A percentile compares a stretch with the other conserved stretches of the same genome.
Evolutionary conservation across 2,797 vertebrate genomes (phyloP).

Genomic region (Pangasius krempfi): DNA sequence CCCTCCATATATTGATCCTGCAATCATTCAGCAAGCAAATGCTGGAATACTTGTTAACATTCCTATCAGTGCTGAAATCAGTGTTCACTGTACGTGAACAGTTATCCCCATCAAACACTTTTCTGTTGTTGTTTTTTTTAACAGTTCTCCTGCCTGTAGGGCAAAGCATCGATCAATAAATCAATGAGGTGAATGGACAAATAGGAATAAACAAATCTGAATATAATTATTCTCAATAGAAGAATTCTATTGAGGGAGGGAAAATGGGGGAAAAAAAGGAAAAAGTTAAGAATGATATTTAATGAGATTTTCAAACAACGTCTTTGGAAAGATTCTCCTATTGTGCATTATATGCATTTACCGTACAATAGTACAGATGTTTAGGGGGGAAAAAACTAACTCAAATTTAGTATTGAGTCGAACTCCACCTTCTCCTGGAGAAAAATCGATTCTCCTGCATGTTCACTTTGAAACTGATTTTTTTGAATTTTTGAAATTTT

Average conservation of each 20-base stretch:
- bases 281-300: not conserved
- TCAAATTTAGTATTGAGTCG: not conserved
- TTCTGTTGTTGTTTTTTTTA: not conserved
- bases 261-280: too few species aligned
- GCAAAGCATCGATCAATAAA: constrained; percentile 32
- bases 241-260: too few species aligned
- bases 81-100: not conserved
- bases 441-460: constrained; percentile 1
- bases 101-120: not conserved
- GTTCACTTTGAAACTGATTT: not conserved
- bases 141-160: not conserved
- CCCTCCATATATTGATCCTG: constrained; percentile 13
- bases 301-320: not conserved
- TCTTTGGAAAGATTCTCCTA: not conserved
- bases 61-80: not conserved
- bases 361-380: not conserved
- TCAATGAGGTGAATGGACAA: not conserved
- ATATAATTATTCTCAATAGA: not conserved
- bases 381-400: not conserved
- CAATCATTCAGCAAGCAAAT: not conserved
- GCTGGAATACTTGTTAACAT: not conserved
- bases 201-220: constrained; percentile 18
- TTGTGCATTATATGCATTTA: not conserved
- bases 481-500: not conserved
- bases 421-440: not conserved